Evolutionary conservation across 1,140 invertebrate genomes (phyloP).

Genomic region (Drosophila parvula): DNA sequence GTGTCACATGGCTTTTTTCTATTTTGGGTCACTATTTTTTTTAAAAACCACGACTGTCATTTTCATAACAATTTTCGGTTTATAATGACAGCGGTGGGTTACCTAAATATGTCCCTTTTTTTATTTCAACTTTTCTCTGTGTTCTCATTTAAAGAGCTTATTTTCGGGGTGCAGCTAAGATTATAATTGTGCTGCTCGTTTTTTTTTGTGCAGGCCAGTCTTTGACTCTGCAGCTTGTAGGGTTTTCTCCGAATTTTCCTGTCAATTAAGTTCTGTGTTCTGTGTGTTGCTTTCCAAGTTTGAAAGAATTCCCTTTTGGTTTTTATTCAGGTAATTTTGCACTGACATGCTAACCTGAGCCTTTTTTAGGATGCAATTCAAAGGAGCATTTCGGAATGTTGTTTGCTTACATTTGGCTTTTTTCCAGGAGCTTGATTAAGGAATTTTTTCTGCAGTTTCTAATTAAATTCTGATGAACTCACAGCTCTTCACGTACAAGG

Average conservation of each 20-base stretch:
- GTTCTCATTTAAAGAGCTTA: neutral
- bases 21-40: slow-evolving; percentile 48
- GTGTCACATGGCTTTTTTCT: slow-evolving; percentile 28
- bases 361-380: neutral
- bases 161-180: neutral
- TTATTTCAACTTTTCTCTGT: neutral
- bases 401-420: neutral
- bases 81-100: slow-evolving; percentile 34
- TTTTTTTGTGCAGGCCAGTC: neutral
- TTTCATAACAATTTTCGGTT: slow-evolving; percentile 41
- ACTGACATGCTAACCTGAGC: neutral
- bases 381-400: neutral
- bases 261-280: slow-evolving; percentile 14
- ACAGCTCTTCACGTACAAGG: neutral
- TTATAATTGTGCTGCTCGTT: neutral
- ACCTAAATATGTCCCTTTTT: slow-evolving; percentile 15
- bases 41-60: slow-evolving; percentile 21
- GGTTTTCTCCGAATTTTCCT: slow-evolving; percentile 12
- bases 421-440: neutral
- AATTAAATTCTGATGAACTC: neutral
- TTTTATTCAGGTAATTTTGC: neutral
- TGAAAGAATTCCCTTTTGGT: neutral
- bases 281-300: neutral
- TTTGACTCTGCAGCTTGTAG: slow-evolving; percentile 11
- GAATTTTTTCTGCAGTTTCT: neutral